Conservation (phyloP, 1,140 invertebrate species). For the Drosophila tristis region DNA sequence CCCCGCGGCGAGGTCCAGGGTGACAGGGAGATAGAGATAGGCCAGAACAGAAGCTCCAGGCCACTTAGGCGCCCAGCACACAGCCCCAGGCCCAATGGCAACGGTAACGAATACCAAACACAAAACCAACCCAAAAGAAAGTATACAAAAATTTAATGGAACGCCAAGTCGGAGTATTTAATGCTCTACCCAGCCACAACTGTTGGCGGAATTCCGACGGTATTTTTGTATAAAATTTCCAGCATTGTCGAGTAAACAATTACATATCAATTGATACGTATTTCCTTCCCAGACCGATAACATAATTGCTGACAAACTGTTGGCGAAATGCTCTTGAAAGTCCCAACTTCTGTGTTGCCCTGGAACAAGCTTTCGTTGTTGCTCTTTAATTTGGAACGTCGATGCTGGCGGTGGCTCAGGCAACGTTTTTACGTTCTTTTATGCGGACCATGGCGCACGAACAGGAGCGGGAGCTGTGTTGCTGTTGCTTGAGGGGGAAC, state of each 20-base stretch:
- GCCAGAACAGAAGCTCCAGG: constrained; percentile 49
- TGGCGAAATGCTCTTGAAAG: too few species aligned
- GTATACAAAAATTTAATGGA: constrained; percentile 1
- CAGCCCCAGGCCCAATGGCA: constrained; percentile 38
- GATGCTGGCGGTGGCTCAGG: constrained; percentile 4
- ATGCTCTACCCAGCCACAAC: constrained; percentile 29
- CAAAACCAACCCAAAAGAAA: constrained; percentile 21
- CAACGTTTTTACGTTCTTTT: constrained; percentile 47
- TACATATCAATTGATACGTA: too few species aligned
- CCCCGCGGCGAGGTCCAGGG: constrained; percentile 27
- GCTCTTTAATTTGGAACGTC: constrained; percentile 44
- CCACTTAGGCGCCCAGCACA: constrained; percentile 43
- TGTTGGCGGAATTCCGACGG: too few species aligned
- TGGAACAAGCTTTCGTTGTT: constrained; percentile 34
- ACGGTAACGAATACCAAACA: constrained; percentile 34
- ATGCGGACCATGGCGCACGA: constrained; percentile 12
- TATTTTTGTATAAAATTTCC: too few species aligned
- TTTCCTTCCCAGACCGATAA: too few species aligned
- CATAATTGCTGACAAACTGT: too few species aligned
- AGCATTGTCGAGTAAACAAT: too few species aligned
- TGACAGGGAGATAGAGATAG: constrained; percentile 17
- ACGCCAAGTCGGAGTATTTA: constrained; percentile 28
- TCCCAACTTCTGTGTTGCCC: too few species aligned
- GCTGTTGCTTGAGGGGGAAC: constrained; percentile 2
- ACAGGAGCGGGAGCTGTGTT: neutral